Conservation (phyloP, 2,888 invertebrate species). For the Leptopilina syphax region DNA sequence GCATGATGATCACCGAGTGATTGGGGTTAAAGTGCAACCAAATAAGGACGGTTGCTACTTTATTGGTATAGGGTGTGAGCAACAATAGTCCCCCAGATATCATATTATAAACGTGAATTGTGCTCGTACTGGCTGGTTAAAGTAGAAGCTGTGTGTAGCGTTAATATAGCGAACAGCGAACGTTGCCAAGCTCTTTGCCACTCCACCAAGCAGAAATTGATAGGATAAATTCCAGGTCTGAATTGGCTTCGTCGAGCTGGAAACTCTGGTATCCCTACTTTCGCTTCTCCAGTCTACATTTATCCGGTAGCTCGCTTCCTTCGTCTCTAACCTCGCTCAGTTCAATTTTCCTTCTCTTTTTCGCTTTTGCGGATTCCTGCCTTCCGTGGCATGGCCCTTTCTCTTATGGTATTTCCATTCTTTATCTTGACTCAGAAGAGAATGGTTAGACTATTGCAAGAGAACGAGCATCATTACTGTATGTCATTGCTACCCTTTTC, state of each 20-base stretch:
- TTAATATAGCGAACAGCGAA: constrained; percentile 76
- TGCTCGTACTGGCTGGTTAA: constrained; percentile 64
- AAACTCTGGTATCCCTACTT: constrained; percentile 68
- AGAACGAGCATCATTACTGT: constrained; percentile 49
- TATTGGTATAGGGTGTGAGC: constrained; percentile 65
- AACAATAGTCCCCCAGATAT: constrained; percentile 65
- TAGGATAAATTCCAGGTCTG: constrained; percentile 82
- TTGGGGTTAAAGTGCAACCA: constrained; percentile 65
- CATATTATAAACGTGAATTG: constrained; percentile 67
- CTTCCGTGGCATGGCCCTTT: constrained; percentile 29
- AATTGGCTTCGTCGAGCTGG: constrained; percentile 81
- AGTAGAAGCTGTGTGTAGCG: constrained; percentile 72
- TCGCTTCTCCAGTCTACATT: constrained; percentile 55
- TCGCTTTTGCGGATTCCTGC: constrained; percentile 45
- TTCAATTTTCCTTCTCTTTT: constrained; percentile 46
- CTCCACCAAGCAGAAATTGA: constrained; percentile 82
- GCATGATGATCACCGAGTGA: constrained; percentile 54
- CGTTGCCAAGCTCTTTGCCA: constrained; percentile 80
- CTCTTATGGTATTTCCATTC: constrained; percentile 42
- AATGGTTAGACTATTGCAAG: constrained; percentile 39
- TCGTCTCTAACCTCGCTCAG: constrained; percentile 38
- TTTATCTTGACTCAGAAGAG: constrained; percentile 41
- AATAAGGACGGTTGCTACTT: constrained; percentile 67
- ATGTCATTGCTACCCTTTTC: constrained; percentile 52
- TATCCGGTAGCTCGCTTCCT: constrained; percentile 50